phyloP scores from a whole-genome alignment of 2,888 invertebrate species.

The Caprella mutica region DNA sequence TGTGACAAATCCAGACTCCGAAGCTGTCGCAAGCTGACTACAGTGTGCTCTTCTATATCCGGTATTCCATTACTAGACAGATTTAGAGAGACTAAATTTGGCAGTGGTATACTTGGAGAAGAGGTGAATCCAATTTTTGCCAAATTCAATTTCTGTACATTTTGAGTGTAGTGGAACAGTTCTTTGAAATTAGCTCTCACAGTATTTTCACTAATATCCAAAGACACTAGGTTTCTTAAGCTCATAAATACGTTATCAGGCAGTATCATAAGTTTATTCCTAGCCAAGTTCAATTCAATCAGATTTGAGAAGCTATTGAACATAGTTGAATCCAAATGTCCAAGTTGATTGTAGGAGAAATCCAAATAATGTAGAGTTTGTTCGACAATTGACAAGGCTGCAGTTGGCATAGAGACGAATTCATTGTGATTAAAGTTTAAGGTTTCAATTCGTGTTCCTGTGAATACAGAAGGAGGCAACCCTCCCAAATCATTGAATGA shows the following conservation, averaged over 20 bases:
- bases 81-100: conserved; percentile 65
- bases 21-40: conserved; percentile 47
- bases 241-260: conserved; percentile 81
- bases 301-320: conserved; percentile 71
- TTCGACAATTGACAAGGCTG: conserved; percentile 64
- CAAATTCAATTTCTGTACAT: conserved; percentile 63
- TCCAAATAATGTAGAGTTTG: conserved; percentile 66
- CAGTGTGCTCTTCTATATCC: conserved; percentile 56
- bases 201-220: conserved; percentile 69
- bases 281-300: conserved; percentile 61
- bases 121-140: conserved; percentile 63
- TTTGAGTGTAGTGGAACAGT: conserved; percentile 72
- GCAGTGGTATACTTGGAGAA: conserved; percentile 61
- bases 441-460: conserved; percentile 37
- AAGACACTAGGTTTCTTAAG: conserved; percentile 56
- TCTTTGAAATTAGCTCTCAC: conserved; percentile 75
- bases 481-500: conserved; percentile 37
- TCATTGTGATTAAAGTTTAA: conserved; percentile 37
- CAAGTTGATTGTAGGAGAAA: conserved; percentile 64
- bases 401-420: conserved; percentile 48
- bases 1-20: conserved; percentile 62
- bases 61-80: conserved; percentile 64
- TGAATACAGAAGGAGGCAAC: conserved; percentile 37
- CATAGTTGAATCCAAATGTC: conserved; percentile 75
- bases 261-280: conserved; percentile 68